Evolutionary conservation across 2,888 invertebrate species (phyloP), one percentile per base, ranked within the genome.

Genomic region (Notodonta ziczac): DNA sequence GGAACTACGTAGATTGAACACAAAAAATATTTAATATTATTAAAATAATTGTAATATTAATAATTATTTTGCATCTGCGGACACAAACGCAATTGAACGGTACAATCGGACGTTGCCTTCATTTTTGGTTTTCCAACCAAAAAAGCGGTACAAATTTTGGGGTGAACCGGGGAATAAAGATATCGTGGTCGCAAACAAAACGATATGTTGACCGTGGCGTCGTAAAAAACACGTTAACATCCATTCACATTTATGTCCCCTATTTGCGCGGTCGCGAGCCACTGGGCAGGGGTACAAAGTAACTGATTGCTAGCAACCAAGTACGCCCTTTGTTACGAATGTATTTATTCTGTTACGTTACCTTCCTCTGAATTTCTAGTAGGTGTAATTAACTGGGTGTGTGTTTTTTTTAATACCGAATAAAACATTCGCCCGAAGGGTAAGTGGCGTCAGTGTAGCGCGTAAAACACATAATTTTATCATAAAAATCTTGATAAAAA

Each of bases 191-290:
- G 88, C 91, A 92, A 92, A 92, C 91, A 91, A 88, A 91, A 89
- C 90, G 90, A 90, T 90, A 91, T 88, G 90, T 88, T 89, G 90
- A 88, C 86, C 88, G 82, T 80, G 82, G 78, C 79, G 80, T 91
- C 92, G 92, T 93, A 93, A 93, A 93, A 93, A 93, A 91, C 93
- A 91, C 93, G 93, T 93, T 93, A 93, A 91, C 93, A 93, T 93
- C 92, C 90, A 93, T 93, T 91, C 91, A 90, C 88, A 88, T 93
- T 91, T 91, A 88, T 89, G 84, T 83, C 90, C 92, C 90, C 89
- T 91, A 89, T 91, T 92, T 89, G 88, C 80, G 81, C 77, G 78
- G 77, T 65, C 68, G 74, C 83, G 81, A 85, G 82, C 89, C 91
- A 87, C 88, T 83, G 88, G 82, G 74, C 88, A 85, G 78, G 78